Base-by-base conservation (phyloP, 2,797 vertebrate species). In the Pelodytes ibericus region DNA sequence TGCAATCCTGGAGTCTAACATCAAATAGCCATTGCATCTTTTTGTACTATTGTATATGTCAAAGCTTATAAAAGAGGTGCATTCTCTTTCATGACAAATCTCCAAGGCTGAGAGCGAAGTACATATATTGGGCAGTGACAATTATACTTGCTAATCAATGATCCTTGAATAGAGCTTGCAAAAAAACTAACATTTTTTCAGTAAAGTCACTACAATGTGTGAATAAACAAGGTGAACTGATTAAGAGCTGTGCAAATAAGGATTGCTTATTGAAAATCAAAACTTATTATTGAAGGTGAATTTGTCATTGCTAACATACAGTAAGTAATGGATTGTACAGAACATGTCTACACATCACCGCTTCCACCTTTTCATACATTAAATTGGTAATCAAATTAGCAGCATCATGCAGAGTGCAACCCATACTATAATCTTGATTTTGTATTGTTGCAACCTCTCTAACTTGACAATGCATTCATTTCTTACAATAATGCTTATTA, bases 331-430 rank as follows among this genome's bases (percentile, higher is more conserved):
- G 56, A 27, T 49, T 3, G 16, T 4, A 56, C 51, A 22, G 51
- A 13, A 15, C 2, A 26, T 29, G 56, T 58, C 24, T 58, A 8
- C 26, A 29, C 56, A 20, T 53, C 11, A 58, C 20, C 56, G 1
- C 13, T 58, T 26, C 26, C 26, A 5, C n/a, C 27, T 18, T 7
- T 30, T 18, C 58, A n/a, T 9, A 31, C 18, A 61, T 30, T 24
- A 58, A 58, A 58, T 30, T n/a, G 33, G 58, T 61, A 61, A 61
- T 61, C 26, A 30, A 30, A 61, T 31, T 61, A 61, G 20, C 6
- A 61, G 25, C 26, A 13, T 3, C 29, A 8, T 5, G 33, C 13
- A 30, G 58, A 61, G 27, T 6, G 15, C 6, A 15, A 58, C 11
- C 56, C 31, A 6, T 15, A 30, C 29, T 30, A 9, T 61, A 61